Evolutionary conservation across 2,797 vertebrate genomes (phyloP), one percentile per base, ranked within the genome.

Genomic region (Tachyglossus aculeatus): DNA sequence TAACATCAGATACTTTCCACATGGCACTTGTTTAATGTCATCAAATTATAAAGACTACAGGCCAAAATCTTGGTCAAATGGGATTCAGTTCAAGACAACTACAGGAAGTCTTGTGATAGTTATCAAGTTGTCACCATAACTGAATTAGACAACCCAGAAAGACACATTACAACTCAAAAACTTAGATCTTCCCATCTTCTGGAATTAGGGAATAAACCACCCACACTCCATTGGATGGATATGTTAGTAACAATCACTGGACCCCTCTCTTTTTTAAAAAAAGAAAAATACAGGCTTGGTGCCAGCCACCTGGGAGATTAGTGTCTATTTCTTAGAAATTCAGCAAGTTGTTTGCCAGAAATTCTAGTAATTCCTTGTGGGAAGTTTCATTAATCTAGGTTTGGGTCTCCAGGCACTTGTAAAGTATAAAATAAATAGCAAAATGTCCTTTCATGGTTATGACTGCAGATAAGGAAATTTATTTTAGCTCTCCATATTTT

Each of bases 1-100:
- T 43, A 85, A 64, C 43, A 79, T 75, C 70, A 70, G 77, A 85
- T 85, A 81, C 48, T 83, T 91, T 87, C 64, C 74, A 79, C 77
- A 77, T 74, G 78, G 63, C 36, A 84, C 56, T 81, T 40, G 83
- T 84, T 80, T 85, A 85, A 76, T 50, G 72, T 55, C 61, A 69
- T 66, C 51, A 88, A 62, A 75, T 87, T 86, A 81, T 21, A n/a
- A n/a, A 84, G 61, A 45, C 57, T 69, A 22, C 14, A 59, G 71
- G 24, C 38, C 71, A 67, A 70, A 80, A 83, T 11, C 57, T 21
- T 31, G 19, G 45, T 37, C 54, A 36, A 38, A 62, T 71, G 11
- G 40, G 74, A 71, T 86, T 69, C 81, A 24, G 58, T 58, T 77
- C 84, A 71, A 83, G 27, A 60, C 68, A 84, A 72, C 58, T 71